phyloP scores from a whole-genome alignment of 1,140 invertebrate genomes.

The Diplogasteroides magnus region DNA sequence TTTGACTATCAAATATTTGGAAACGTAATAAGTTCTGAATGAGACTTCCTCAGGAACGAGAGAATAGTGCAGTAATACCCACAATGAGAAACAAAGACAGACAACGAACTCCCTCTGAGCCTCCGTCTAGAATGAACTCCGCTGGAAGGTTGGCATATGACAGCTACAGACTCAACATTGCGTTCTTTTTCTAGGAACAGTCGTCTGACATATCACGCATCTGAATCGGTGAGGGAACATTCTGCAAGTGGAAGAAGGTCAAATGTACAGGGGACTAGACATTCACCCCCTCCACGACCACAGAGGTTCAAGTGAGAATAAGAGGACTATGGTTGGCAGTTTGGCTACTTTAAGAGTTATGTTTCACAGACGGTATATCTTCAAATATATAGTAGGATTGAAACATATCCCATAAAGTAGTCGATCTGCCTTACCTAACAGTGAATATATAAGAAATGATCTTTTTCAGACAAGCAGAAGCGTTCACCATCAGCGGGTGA shows the following conservation, averaged over 20 bases:
- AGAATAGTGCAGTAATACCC: conserved; percentile 24
- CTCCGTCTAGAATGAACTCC: background rate
- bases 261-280: background rate
- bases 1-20: background rate
- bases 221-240: background rate
- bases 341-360: too few species aligned
- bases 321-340: too few species aligned
- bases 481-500: background rate
- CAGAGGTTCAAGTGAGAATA: too few species aligned
- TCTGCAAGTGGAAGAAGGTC: background rate
- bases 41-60: background rate
- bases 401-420: background rate
- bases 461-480: background rate
- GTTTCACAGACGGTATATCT: too few species aligned
- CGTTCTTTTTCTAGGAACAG: background rate
- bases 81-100: conserved; percentile 4
- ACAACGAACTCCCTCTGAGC: background rate
- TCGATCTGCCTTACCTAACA: background rate
- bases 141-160: background rate
- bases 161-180: background rate
- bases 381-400: background rate
- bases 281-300: background rate
- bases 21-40: background rate
- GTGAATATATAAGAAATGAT: too few species aligned
- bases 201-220: background rate